These are phyloP conservation scores for Cryptosula pallasiana DNA, from an alignment of 2,888 invertebrate species.

Conservation along the genomic window DNA sequence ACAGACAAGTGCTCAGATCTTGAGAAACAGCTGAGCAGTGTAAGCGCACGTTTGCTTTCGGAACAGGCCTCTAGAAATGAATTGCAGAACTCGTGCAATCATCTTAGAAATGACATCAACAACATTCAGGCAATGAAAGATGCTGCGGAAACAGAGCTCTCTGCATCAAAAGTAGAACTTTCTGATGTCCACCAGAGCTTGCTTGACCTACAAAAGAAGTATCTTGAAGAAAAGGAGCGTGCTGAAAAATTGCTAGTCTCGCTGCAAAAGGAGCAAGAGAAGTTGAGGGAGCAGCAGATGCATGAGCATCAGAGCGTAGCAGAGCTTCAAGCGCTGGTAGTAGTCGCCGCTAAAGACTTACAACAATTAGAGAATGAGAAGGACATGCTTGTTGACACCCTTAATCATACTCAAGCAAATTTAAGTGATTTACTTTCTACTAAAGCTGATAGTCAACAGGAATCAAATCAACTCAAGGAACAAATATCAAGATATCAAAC, in stretches of 20 bases:
- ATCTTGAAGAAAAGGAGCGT: neutral
- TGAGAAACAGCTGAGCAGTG: neutral
- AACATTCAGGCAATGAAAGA: neutral
- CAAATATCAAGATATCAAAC: neutral
- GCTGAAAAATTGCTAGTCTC: neutral
- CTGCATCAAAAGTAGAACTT: neutral
- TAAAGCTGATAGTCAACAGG: neutral
- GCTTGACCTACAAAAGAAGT: neutral
- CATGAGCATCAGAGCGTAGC: neutral
- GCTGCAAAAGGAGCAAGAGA: neutral
- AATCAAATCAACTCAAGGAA: neutral
- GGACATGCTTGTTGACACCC: neutral
- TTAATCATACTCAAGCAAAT: neutral
- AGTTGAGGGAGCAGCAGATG: neutral
- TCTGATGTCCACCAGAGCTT: neutral
- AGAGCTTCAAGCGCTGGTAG: slow-evolving; percentile 1
- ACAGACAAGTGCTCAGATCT: neutral
- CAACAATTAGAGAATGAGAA: neutral
- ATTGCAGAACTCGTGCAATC: neutral
- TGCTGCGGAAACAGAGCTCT: neutral
- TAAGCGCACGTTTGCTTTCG: neutral
- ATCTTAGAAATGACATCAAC: neutral
- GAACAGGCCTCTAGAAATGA: neutral
- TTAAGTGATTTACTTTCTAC: neutral
- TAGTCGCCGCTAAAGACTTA: slow-evolving; percentile 16